Evolutionary conservation across 2,888 invertebrate genomes (phyloP).

Genomic region (Acanthoscelides obtectus): DNA sequence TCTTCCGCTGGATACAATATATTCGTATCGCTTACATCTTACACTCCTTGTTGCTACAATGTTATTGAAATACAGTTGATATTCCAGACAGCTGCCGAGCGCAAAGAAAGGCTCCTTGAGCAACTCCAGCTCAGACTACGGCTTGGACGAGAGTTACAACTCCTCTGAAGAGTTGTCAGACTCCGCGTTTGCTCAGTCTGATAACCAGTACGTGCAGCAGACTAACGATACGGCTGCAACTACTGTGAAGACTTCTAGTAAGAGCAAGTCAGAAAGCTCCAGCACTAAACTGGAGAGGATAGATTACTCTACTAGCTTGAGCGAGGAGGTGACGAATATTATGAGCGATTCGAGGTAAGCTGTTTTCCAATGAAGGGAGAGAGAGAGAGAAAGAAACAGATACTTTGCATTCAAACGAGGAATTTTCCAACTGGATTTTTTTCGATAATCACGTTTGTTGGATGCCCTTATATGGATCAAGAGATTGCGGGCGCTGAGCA

Average conservation of each 20-base stretch:
- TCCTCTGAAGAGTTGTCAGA: slow-evolving; percentile 54
- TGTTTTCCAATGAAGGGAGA: not conserved
- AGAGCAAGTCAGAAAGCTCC: not conserved
- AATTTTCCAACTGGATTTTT: no score
- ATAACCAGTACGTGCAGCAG: slow-evolving; percentile 14
- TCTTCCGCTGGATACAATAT: not conserved
- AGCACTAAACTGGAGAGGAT: not conserved
- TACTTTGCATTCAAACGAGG: no score
- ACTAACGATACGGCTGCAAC: not conserved
- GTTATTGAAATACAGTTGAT: not conserved
- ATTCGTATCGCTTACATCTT: not conserved
- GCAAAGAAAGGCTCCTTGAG: slow-evolving; percentile 52
- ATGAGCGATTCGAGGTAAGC: not conserved
- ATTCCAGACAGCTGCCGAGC: slow-evolving; percentile 58
- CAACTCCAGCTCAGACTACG: slow-evolving; percentile 66
- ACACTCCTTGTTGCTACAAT: not conserved
- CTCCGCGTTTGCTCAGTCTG: slow-evolving; percentile 50
- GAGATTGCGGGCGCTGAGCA: no score
- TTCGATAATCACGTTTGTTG: no score
- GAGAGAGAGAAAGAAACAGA: no score
- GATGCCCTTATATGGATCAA: no score
- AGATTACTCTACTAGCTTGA: not conserved
- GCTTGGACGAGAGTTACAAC: slow-evolving; percentile 69
- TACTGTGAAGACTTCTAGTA: not conserved
- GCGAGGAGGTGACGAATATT: not conserved